Base-by-base conservation (phyloP, 2,113 vertebrate species). In the Dunckerocampus dactyliophorus region DNA sequence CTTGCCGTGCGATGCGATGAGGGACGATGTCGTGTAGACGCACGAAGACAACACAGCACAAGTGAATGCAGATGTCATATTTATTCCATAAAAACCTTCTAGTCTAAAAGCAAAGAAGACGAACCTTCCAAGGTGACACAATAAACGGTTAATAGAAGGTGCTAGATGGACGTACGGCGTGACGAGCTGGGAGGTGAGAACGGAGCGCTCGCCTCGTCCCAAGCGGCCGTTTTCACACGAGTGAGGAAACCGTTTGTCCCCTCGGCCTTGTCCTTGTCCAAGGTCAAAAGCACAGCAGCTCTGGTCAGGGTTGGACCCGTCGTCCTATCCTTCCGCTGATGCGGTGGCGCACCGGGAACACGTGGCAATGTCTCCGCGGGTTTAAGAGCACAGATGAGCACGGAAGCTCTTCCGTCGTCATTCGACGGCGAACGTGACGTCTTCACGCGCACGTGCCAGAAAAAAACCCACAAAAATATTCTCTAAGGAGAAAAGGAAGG, bases 61-160 rank as follows among this genome's bases (percentile, higher is more conserved):
- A 24, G 12, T 50, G 21, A 54, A 52, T 37, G 54, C 68, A 53
- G 56, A 75, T 72, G 59, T 71, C 46, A 72, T 62, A 31, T 88
- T 89, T 88, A 89, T 85, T 55, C 9, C 53, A 55, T 43, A 43
- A 43, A 43, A 42, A 42, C 13, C 31, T 34, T 34, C 4, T 13
- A 43, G 3, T 43, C 3, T 43, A 57, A 67, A 72, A 20, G 46
- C 52, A 73, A 24, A 51, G 39, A 3, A 53, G 63, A 45, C 1
- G 4, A n/a, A 21, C 39, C 68, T 80, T 81, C 80, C 69, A 85
- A 83, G 78, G 72, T 65, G 65, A 73, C n/a, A 61, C 6, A 39
- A 39, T 39, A 39, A 39, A 39, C 5, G 24, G 3, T 28, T 28
- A 28, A 28, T 5, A 28, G 5, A 28, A 28, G 24, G 24, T 28